Percentiles rank a stretch among this genome's conserved stretches.
Evolutionary conservation across 2,113 vertebrate species (phyloP).

Genomic region (Protobothrops mucrosquamatus): DNA sequence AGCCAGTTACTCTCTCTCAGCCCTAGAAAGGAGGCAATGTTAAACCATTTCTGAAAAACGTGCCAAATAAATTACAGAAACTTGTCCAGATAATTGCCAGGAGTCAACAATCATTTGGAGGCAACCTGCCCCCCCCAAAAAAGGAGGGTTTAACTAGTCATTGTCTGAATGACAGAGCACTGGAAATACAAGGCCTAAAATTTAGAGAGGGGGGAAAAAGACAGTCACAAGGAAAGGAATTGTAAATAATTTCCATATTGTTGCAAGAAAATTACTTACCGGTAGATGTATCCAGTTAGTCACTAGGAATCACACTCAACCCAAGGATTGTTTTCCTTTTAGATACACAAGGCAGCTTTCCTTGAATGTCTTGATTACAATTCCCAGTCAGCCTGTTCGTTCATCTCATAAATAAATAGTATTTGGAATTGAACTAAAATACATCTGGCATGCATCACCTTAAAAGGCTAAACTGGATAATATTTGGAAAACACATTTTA

Average conservation of each 20-base stretch:
- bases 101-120: neutral
- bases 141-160: neutral
- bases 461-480: neutral
- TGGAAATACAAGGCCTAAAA: neutral
- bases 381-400: neutral
- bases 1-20: neutral
- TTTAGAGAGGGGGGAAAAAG: neutral
- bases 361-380: neutral
- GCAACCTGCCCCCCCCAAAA: neutral
- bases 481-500: neutral
- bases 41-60: neutral
- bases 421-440: neutral
- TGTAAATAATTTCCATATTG: neutral
- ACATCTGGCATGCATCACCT: neutral
- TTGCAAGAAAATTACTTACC: neutral
- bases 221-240: neutral
- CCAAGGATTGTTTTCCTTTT: neutral
- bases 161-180: neutral
- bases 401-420: neutral
- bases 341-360: neutral
- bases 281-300: neutral
- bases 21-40: neutral
- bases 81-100: neutral
- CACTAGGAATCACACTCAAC: neutral
- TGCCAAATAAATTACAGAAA: neutral